A percentile compares a stretch with the other conserved stretches of the same genome.
Conservation (phyloP, 1,140 invertebrate species). For the Pogonomyrmex californicus region DNA sequence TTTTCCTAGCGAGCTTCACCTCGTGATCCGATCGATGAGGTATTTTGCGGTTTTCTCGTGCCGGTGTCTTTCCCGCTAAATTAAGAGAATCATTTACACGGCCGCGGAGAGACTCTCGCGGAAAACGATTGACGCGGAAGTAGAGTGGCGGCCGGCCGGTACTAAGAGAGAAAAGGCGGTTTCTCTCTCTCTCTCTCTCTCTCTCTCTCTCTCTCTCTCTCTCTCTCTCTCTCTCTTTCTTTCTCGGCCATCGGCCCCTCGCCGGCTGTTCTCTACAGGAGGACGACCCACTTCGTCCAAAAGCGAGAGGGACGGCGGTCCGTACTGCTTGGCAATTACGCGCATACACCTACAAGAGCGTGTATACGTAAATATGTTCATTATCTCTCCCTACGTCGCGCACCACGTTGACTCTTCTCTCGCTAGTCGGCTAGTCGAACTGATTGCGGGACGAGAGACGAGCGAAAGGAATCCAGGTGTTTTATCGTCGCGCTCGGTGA, state of each 20-base stretch:
- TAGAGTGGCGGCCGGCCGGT: conserved; percentile 59
- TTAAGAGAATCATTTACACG: conserved; percentile 39
- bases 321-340: conserved; percentile 74
- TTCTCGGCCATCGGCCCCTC: conserved; percentile 78
- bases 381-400: conserved; percentile 68
- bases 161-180: conserved; percentile 66
- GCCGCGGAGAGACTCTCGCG: conserved; percentile 35
- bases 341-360: conserved; percentile 50
- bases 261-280: conserved; percentile 77
- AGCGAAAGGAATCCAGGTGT: conserved; percentile 49
- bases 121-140: conserved; percentile 66
- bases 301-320: conserved; percentile 81
- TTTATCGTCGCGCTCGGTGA: conserved; percentile 18
- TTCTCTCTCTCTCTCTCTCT: conserved; percentile 1
- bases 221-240: not conserved
- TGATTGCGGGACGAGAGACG: conserved; percentile 29
- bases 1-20: not conserved
- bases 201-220: not conserved
- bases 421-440: conserved; percentile 10
- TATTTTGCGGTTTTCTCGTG: conserved; percentile 17
- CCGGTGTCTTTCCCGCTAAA: conserved; percentile 15
- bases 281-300: conserved; percentile 83
- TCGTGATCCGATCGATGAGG: not conserved
- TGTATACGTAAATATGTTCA: conserved; percentile 72
- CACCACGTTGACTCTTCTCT: conserved; percentile 54